These are phyloP conservation scores for Chloroclystis v-ata DNA, from an alignment of 2,888 invertebrate species.

Conservation along the genomic window DNA sequence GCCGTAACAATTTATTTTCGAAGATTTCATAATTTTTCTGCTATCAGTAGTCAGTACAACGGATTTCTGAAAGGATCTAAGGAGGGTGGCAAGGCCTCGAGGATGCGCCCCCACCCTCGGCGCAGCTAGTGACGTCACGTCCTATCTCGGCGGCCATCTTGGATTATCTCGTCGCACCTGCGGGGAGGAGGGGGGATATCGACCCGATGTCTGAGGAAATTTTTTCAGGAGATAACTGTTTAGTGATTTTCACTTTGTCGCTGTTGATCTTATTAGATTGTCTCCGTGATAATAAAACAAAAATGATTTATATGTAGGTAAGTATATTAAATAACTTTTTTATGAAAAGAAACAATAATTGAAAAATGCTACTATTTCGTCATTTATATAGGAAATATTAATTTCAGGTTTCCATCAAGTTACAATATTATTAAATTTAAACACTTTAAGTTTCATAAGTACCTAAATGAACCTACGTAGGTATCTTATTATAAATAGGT, in stretches of 20 bases:
- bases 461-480: too few relatives aligned
- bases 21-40: neutral
- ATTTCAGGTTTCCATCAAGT: too few relatives aligned
- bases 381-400: too few relatives aligned
- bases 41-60: conserved; percentile 49
- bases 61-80: conserved; percentile 76
- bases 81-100: conserved; percentile 76
- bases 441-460: too few relatives aligned
- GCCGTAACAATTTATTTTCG: too few relatives aligned
- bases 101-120: conserved; percentile 51
- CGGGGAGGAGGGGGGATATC: conserved; percentile 69
- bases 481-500: too few relatives aligned
- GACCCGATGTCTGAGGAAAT: conserved; percentile 65
- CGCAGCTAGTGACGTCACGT: conserved; percentile 76
- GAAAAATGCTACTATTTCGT: too few relatives aligned
- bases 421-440: too few relatives aligned
- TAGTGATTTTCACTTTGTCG: conserved; percentile 31
- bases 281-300: neutral
- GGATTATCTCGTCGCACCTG: conserved; percentile 79
- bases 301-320: too few relatives aligned
- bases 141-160: conserved; percentile 79
- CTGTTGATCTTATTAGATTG: conserved; percentile 10
- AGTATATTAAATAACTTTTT: too few relatives aligned
- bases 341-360: too few relatives aligned
- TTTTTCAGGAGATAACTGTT: conserved; percentile 62